A percentile compares a stretch with the other conserved stretches of the same genome.
phyloP scores from a whole-genome alignment of 2,113 vertebrate genomes.

The Gavialis gangeticus region DNA sequence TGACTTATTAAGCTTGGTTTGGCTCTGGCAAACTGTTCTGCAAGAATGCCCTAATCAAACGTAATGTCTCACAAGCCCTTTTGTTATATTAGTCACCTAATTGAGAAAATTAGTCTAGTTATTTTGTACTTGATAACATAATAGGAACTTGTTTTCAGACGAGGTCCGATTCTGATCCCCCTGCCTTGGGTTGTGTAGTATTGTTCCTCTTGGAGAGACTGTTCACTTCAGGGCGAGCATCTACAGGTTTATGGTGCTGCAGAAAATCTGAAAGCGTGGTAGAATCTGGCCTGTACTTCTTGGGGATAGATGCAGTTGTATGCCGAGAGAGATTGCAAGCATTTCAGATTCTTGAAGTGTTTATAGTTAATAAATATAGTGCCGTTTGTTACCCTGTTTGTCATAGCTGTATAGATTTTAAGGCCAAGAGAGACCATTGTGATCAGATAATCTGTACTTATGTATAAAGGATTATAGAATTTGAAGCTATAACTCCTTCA shows the following conservation, averaged over 20 bases:
- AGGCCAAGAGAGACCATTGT: accelerated
- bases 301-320: not conserved
- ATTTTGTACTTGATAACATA: not conserved
- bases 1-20: not conserved
- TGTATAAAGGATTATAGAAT: accelerated
- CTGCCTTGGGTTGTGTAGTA: not conserved
- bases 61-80: not conserved
- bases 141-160: not conserved
- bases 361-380: not conserved
- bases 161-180: not conserved
- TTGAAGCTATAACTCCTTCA: not conserved
- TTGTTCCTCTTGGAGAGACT: not conserved
- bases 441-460: not conserved
- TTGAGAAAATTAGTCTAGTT: not conserved
- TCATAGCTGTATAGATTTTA: not conserved
- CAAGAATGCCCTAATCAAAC: not conserved
- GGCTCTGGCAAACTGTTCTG: not conserved
- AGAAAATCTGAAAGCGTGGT: not conserved
- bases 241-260: not conserved
- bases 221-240: not conserved
- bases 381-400: not conserved
- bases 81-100: not conserved
- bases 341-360: not conserved
- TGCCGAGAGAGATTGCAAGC: not conserved
- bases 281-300: not conserved